Base-by-base conservation (phyloP, 2,888 invertebrate species). In the Prosapia bicincta region DNA sequence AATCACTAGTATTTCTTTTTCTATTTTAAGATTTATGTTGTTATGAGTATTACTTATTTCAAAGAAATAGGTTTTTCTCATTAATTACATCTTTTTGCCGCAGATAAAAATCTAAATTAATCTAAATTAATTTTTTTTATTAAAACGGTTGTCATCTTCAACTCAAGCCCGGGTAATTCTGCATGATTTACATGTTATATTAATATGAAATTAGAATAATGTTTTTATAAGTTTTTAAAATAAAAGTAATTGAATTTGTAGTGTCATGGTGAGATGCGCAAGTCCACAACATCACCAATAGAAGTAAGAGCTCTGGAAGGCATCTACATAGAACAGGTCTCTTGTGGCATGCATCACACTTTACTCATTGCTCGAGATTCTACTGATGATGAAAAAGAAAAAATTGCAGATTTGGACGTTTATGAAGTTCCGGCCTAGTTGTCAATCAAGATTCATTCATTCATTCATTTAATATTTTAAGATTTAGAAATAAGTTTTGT, bases 231-330 rank as follows among this genome's bases (percentile, higher is more conserved):
- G n/a, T 30, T 65, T 25, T 75, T 75, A 38, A 23, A 70, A 69
- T 38, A 13, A 38, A 38, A 13, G 38, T 13, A n/a, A n/a, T n/a
- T n/a, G n/a, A n/a, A 65, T 26, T 82, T 83, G 0, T 84, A 93
- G 93, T 96, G 96, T 78, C 91, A 94, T 78, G 97, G 97, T 0
- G 97, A 96, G 81, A 91, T 93, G 82, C 92, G 92, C 81, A 96
- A 95, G 83, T 96, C 96, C 0, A 93, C 95, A 1, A 92, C 96
- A 0, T 89, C 90, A 30, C 96, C 97, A 25, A 93, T 94, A 85
- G 97, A 97, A 86, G 95, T 96, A 72, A 88, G 87, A 79, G 83
- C 86, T 1, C 80, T 88, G 66, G 85, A 85, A 25, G 86, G 86
- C 2, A 82, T 87, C 7, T 84, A 86, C 79, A 82, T 88, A n/a